A percentile compares a stretch with the other conserved stretches of the same genome.
These are phyloP conservation scores for Lithophane leautieri DNA, from an alignment of 2,888 invertebrate species.

Conservation along the genomic window DNA sequence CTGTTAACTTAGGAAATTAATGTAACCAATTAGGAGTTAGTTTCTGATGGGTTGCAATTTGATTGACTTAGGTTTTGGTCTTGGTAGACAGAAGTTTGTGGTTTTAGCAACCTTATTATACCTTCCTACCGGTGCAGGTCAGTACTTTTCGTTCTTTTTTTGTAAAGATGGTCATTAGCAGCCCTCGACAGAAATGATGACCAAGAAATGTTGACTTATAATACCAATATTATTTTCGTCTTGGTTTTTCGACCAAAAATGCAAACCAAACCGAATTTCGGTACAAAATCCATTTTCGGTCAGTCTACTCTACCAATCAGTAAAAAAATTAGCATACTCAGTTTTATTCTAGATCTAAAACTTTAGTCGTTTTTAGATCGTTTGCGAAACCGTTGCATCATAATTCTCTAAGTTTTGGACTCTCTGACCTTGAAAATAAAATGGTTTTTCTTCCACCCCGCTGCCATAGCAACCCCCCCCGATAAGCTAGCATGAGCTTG, in stretches of 20 bases:
- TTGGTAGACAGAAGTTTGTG: not conserved
- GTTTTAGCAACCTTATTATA: too few relatives aligned
- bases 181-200: too few relatives aligned
- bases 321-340: too few relatives aligned
- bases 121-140: too few relatives aligned
- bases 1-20: not conserved
- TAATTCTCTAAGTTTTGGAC: not conserved
- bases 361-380: not conserved
- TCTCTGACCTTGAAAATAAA: not conserved
- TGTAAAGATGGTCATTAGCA: too few relatives aligned
- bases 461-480: slow-evolving; percentile 63
- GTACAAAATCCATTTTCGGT: not conserved
- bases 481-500: slow-evolving; percentile 73
- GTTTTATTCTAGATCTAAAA: not conserved
- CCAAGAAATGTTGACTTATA: not conserved
- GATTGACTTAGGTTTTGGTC: not conserved
- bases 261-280: not conserved
- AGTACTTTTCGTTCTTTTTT: too few relatives aligned
- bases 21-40: not conserved
- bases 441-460: slow-evolving; percentile 31
- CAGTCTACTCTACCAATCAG: not conserved
- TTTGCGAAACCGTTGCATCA: not conserved
- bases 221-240: not conserved
- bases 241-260: not conserved
- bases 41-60: not conserved